Conservation (phyloP, 2,113 vertebrate genomes). For the Elaphurus davidianus region DNA sequence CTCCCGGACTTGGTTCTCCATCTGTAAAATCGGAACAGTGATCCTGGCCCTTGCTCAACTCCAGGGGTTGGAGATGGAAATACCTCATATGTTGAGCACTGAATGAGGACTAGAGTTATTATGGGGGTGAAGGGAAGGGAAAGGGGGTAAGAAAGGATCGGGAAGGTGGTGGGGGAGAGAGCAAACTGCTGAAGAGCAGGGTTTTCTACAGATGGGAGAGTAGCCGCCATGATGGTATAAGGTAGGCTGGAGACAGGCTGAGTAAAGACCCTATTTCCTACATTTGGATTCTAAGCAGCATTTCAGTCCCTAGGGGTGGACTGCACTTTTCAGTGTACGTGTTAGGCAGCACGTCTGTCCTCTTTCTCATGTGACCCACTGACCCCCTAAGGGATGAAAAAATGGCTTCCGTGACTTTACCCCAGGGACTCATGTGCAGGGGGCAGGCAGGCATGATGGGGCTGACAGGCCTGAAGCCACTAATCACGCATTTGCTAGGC, state of each 20-base stretch:
- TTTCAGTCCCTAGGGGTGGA: not conserved
- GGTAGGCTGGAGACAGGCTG: not conserved
- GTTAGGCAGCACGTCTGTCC: not conserved
- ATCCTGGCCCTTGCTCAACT: not conserved
- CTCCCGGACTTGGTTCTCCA: not conserved
- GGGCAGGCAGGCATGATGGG: not conserved
- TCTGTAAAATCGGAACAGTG: not conserved
- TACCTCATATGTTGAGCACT: not conserved
- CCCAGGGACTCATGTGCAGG: not conserved
- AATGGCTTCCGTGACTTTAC: not conserved
- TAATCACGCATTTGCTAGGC: not conserved
- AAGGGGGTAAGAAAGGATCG: not conserved
- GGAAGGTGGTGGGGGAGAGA: not conserved
- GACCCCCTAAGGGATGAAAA: not conserved
- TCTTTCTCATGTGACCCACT: not conserved
- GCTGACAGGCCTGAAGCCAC: not conserved
- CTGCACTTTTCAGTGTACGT: not conserved
- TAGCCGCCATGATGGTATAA: accelerated
- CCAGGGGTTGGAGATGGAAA: not conserved
- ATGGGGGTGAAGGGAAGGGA: not conserved
- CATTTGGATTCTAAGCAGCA: not conserved
- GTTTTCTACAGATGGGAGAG: not conserved
- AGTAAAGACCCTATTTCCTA: not conserved
- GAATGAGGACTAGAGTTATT: not conserved
- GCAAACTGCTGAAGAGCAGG: not conserved